phyloP scores from a whole-genome alignment of 2,888 invertebrate genomes.

The Leptinotarsa haldemani region DNA sequence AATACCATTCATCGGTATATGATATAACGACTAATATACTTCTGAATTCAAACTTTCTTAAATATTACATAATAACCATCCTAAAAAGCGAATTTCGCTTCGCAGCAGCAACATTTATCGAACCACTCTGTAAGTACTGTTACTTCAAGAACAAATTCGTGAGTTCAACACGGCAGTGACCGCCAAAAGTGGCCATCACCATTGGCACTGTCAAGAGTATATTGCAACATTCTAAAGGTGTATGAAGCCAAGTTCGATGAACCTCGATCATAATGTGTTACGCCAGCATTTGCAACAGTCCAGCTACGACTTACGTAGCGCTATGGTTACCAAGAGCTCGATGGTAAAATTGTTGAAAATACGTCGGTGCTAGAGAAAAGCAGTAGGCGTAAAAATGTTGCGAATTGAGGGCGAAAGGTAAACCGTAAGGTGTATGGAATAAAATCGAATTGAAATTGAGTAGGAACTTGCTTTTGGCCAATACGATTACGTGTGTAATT shows the following conservation, averaged over 20 bases:
- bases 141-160: slow-evolving; percentile 44
- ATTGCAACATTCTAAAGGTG: slow-evolving; percentile 53
- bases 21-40: too few species aligned
- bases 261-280: slow-evolving; percentile 65
- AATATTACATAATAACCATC: background rate
- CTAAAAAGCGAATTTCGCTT: background rate
- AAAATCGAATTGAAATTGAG: slow-evolving; percentile 60
- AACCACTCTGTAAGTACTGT: slow-evolving; percentile 34
- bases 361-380: slow-evolving; percentile 51
- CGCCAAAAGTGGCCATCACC: slow-evolving; percentile 54
- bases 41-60: too few species aligned
- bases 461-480: slow-evolving; percentile 28
- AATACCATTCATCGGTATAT: too few species aligned
- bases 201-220: slow-evolving; percentile 49
- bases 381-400: slow-evolving; percentile 66
- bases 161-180: slow-evolving; percentile 50
- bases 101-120: slow-evolving; percentile 1
- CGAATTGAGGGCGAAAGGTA: slow-evolving; percentile 67
- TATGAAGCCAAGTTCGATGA: slow-evolving; percentile 61
- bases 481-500: background rate
- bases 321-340: slow-evolving; percentile 26
- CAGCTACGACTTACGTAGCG: slow-evolving; percentile 42
- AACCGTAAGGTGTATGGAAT: slow-evolving; percentile 62
- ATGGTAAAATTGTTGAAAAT: slow-evolving; percentile 38
- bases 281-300: slow-evolving; percentile 59